Evolutionary conservation across 2,797 vertebrate species (phyloP).

Genomic region (Podargus strigoides): DNA sequence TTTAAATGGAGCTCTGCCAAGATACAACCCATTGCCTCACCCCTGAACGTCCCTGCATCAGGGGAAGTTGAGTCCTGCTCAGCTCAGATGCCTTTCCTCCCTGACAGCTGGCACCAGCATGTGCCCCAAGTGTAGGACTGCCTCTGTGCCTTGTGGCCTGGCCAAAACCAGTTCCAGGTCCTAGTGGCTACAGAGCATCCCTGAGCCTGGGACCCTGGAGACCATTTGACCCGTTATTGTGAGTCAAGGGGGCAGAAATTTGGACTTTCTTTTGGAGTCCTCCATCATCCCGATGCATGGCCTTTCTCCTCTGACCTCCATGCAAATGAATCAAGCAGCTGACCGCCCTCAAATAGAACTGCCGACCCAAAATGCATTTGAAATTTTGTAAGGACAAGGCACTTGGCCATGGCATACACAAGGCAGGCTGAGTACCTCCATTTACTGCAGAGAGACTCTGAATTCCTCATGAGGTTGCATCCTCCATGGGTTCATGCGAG

Average conservation of each 20-base stretch:
- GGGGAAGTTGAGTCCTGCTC: rapidly evolving
- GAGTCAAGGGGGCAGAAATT: not conserved
- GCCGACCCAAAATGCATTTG: not conserved
- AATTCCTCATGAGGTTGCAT: rapidly evolving
- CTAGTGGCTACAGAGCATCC: too few relatives aligned
- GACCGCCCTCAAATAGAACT: not conserved
- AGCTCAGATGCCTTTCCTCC: not conserved
- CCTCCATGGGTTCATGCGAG: rapidly evolving
- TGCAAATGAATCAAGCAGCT: rapidly evolving
- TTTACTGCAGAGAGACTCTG: not conserved
- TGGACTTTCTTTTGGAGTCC: not conserved
- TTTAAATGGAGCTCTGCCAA: not conserved
- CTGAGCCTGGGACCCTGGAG: rapidly evolving
- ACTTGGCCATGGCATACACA: rapidly evolving
- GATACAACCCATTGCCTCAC: not conserved
- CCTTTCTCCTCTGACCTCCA: rapidly evolving
- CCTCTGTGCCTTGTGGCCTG: not conserved
- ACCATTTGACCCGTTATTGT: not conserved
- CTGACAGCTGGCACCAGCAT: rapidly evolving
- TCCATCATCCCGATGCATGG: rapidly evolving
- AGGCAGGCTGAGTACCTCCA: not conserved
- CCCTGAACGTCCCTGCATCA: too few relatives aligned
- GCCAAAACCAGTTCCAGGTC: not conserved
- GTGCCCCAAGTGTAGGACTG: rapidly evolving
- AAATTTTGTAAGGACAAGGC: not conserved